Evolutionary conservation across 2,888 invertebrate genomes (phyloP).

Genomic region (Hyposoter didymator): DNA sequence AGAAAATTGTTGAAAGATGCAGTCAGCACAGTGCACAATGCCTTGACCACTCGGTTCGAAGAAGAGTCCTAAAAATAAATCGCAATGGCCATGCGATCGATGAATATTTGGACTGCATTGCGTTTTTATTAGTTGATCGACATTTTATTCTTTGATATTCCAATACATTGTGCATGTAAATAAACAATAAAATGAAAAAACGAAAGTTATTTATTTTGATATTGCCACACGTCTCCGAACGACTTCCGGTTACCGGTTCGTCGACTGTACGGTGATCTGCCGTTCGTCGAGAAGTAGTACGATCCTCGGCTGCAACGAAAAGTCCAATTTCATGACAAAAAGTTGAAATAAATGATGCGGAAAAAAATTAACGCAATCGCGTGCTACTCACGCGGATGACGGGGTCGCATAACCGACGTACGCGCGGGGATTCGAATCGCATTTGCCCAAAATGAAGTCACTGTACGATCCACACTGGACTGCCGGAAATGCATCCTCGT

Average conservation of each 20-base stretch:
- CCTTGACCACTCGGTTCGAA: background rate
- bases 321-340: background rate
- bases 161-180: background rate
- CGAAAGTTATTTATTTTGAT: background rate
- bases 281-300: constrained; percentile 67
- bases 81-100: background rate
- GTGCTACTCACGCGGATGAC: constrained; percentile 69
- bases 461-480: constrained; percentile 66
- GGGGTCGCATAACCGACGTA: constrained; percentile 73
- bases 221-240: background rate
- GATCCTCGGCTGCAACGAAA: constrained; percentile 62
- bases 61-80: background rate
- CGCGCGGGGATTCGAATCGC: constrained; percentile 63
- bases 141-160: background rate
- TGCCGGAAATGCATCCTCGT: constrained; percentile 68
- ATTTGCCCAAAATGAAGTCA: constrained; percentile 62
- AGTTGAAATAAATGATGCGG: background rate
- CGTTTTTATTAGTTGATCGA: background rate
- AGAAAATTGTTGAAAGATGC: constrained; percentile 47
- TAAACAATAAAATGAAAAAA: background rate
- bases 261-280: constrained; percentile 59
- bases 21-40: constrained; percentile 20
- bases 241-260: background rate
- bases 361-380: background rate
- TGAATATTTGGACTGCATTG: background rate